These are phyloP conservation scores for Kryptolebias marmoratus DNA, from an alignment of 2,113 vertebrate genomes.

Conservation along the genomic window DNA sequence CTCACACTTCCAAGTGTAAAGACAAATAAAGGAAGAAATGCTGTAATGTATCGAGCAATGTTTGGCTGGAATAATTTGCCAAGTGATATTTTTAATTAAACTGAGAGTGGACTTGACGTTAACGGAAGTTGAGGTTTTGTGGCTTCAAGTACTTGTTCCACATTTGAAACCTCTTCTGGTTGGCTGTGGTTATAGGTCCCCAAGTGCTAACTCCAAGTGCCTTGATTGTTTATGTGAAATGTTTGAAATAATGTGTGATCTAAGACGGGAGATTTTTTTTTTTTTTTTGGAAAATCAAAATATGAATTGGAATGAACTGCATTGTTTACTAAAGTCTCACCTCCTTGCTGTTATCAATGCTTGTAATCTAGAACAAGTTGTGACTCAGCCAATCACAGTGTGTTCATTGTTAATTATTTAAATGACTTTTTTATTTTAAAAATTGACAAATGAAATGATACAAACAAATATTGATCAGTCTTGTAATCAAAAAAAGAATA, in stretches of 20 bases:
- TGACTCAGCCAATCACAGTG: not conserved
- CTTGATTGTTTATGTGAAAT: not conserved
- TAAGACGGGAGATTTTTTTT: not conserved
- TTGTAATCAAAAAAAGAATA: not conserved
- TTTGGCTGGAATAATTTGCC: too few species aligned
- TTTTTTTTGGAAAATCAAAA: not conserved
- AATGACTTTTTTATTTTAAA: not conserved
- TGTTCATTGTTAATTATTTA: not conserved
- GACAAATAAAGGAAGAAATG: too few species aligned
- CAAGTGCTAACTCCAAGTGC: not conserved
- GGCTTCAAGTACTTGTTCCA: too few species aligned
- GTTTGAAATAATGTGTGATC: not conserved
- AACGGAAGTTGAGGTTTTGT: too few species aligned
- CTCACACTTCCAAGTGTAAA: too few species aligned
- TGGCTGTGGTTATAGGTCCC: not conserved
- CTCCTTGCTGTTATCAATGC: not conserved
- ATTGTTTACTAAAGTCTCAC: not conserved
- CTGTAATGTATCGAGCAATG: too few species aligned
- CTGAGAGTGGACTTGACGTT: too few species aligned
- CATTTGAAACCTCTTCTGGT: too few species aligned
- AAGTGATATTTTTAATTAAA: too few species aligned
- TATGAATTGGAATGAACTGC: not conserved
- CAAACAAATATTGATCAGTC: not conserved
- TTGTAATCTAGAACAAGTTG: not conserved
- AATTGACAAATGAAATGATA: not conserved